Percentiles rank a stretch among this genome's conserved stretches.
These are phyloP conservation scores for Tragopan temminckii DNA, from an alignment of 2,797 vertebrate genomes.

Conservation along the genomic window DNA sequence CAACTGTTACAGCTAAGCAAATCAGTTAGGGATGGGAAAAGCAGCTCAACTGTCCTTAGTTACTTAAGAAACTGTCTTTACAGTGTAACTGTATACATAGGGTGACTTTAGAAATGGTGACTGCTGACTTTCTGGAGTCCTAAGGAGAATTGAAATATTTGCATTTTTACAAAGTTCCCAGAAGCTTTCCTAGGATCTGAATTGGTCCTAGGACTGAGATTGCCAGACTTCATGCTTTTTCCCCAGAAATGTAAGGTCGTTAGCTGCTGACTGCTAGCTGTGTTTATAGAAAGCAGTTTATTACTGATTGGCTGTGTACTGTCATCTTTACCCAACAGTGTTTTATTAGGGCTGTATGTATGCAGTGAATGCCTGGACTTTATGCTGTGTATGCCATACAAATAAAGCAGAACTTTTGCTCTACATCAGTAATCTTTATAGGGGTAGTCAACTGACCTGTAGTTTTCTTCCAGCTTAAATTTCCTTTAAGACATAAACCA, in stretches of 20 bases:
- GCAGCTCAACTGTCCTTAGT: neutral
- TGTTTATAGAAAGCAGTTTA: neutral
- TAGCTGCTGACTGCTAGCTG: neutral
- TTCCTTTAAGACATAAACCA: slow-evolving; percentile 18
- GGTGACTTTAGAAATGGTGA: neutral
- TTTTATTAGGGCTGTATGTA: slow-evolving; percentile 4
- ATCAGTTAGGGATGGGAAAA: neutral
- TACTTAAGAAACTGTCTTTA: neutral
- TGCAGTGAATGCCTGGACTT: slow-evolving; percentile 7
- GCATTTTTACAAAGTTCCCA: neutral
- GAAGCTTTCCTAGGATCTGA: neutral
- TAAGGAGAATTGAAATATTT: neutral
- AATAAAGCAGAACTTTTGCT: neutral
- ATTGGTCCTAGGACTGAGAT: neutral
- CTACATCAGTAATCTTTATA: neutral
- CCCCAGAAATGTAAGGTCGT: neutral
- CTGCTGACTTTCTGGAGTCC: neutral
- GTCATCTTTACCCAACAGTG: neutral
- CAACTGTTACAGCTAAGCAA: neutral
- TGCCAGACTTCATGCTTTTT: neutral
- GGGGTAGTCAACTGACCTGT: neutral
- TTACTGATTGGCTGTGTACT: neutral
- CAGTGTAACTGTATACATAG: neutral
- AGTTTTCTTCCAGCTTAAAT: neutral
- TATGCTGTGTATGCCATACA: neutral